Evolutionary conservation across 2,113 vertebrate species (phyloP).

Genomic region (Thermophis baileyi): DNA sequence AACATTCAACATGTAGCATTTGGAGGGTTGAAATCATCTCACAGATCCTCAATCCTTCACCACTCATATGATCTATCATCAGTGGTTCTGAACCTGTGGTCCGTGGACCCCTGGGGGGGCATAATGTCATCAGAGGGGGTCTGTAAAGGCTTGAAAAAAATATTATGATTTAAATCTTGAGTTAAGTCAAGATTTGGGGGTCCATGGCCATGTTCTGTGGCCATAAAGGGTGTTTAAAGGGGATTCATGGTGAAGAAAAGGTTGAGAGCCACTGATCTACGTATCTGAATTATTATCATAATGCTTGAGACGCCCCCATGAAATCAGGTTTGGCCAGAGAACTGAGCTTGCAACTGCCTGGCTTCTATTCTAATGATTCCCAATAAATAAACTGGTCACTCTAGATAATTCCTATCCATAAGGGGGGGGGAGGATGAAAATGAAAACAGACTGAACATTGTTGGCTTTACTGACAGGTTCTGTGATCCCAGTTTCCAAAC

Average conservation of each 20-base stretch:
- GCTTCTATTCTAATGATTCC: neutral
- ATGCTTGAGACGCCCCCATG: neutral
- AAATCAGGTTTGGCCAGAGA: neutral
- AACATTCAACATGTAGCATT: neutral
- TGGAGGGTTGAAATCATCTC: neutral
- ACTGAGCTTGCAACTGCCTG: too few relatives aligned
- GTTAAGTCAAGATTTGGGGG: too few relatives aligned
- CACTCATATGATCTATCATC: too few relatives aligned
- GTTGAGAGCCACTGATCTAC: too few relatives aligned
- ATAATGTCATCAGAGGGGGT: too few relatives aligned
- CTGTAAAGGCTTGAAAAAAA: too few relatives aligned
- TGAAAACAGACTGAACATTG: neutral
- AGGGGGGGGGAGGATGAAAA: neutral
- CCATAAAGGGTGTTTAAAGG: too few relatives aligned
- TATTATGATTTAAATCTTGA: too few relatives aligned
- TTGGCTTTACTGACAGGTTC: slow-evolving; percentile 58
- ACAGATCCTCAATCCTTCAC: neutral
- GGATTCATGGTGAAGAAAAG: too few relatives aligned
- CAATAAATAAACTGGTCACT: neutral
- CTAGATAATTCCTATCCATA: neutral
- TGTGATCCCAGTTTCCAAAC: slow-evolving; percentile 42
- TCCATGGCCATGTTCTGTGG: too few relatives aligned
- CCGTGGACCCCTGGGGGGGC: too few relatives aligned
- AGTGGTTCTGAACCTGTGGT: too few relatives aligned
- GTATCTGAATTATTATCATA: neutral